Evolutionary conservation across 2,888 invertebrate species (phyloP), one percentile per base, ranked within the genome.

Genomic region (Nezara viridula): DNA sequence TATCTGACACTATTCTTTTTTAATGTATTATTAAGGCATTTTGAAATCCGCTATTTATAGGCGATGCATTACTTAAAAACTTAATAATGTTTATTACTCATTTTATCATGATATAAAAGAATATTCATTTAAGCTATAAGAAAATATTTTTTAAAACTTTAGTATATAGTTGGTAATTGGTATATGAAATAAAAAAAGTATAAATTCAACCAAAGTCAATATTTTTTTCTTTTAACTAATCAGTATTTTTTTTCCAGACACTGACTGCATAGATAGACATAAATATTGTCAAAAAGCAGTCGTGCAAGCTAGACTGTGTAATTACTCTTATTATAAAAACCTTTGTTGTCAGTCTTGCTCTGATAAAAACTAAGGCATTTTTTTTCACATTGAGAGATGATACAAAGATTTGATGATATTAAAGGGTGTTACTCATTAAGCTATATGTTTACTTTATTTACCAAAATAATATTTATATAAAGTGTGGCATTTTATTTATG

Each of bases 271-370:
- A 0, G 77, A 77, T 77, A 77, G 40, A 21, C 77, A 77, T 40
- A 77, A 77, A 40, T 37, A 77, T 40, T 77, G 77, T 21, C 77
- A 77, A 40, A 77, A 37, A 77, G 77, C 40, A 77, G 77, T 77
- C 12, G 77, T 77, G 24, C 77, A 77, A 40, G 77, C 77, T 37
- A 77, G 77, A 77, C 77, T 77, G 24, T 77, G 77, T 77, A 37
- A 40, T 40, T 77, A 77, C 40, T 77, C 77, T 2, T 77, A 77
- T 77, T 77, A 77, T 37, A 77, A 77, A 77, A 77, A 77, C 40
- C 77, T 77, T 40, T 77, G 77, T 77, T 77, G 77, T 40, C 77
- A 77, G 40, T 77, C 77, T 9, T 77, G 77, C 16, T 40, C 37
- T 77, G 24, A 77, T 27, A 77, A 40, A 77, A 40, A 40, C 40